phyloP scores from a whole-genome alignment of 2,797 vertebrate genomes.

The Gallirallus australis region DNA sequence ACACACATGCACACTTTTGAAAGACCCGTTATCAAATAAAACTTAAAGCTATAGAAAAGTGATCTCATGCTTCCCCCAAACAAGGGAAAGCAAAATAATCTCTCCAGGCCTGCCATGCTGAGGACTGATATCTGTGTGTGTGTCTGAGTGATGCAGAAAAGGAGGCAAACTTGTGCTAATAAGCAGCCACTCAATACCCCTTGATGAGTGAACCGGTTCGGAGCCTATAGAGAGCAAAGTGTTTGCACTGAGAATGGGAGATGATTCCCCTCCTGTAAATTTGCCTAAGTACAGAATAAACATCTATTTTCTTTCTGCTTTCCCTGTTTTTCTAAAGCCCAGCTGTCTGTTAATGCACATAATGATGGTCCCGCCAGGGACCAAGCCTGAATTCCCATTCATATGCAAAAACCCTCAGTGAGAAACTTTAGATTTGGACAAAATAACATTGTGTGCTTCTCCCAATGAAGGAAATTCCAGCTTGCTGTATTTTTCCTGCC shows the following conservation, averaged over 20 bases:
- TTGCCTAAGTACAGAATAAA: constrained; percentile 75
- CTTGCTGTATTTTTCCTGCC: constrained; percentile 12
- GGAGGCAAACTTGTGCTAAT: constrained; percentile 64
- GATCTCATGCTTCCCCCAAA: not conserved
- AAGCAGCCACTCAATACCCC: constrained; percentile 66
- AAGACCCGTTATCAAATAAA: not conserved
- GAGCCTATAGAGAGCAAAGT: constrained; percentile 61
- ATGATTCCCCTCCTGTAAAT: constrained; percentile 72
- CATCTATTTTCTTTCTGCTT: constrained; percentile 72
- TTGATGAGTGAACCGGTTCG: constrained; percentile 73
- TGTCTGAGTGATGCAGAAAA: constrained; percentile 40
- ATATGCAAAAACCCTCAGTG: constrained; percentile 73
- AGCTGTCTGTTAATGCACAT: constrained; percentile 79
- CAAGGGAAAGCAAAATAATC: not conserved
- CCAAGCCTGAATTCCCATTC: constrained; percentile 73
- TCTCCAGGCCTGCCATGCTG: not conserved
- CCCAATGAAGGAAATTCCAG: constrained; percentile 40
- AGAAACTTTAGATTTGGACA: constrained; percentile 54
- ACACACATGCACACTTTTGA: too few relatives aligned
- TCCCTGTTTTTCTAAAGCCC: constrained; percentile 76
- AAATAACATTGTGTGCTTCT: constrained; percentile 26
- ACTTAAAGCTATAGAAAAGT: not conserved
- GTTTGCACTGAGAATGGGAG: constrained; percentile 67
- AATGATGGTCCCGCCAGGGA: constrained; percentile 70
- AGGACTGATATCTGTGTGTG: not conserved